A percentile compares a stretch with the other conserved stretches of the same genome.
These are phyloP conservation scores for Agonum fuliginosum DNA, from an alignment of 2,888 invertebrate genomes.

Conservation along the genomic window DNA sequence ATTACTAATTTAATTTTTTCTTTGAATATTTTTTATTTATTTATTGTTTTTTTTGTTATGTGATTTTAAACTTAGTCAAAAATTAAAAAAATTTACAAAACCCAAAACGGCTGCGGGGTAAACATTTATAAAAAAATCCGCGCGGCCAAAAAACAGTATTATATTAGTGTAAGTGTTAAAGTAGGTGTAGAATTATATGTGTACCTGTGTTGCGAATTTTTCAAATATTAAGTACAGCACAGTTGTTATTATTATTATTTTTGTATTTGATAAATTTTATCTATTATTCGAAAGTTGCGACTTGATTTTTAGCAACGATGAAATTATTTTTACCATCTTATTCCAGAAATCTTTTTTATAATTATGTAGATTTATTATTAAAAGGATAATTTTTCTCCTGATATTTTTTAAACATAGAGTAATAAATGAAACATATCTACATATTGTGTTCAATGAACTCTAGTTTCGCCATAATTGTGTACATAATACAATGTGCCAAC, in stretches of 20 bases:
- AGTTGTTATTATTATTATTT: conserved; percentile 50
- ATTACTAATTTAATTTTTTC: conserved; percentile 52
- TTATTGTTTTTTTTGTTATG: conserved; percentile 59
- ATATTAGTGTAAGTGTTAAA: conserved; percentile 58
- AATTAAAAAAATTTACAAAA: conserved; percentile 61
- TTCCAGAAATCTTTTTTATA: neutral
- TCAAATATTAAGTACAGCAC: conserved; percentile 34
- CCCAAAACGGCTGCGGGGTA: conserved; percentile 62
- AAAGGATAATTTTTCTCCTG: neutral
- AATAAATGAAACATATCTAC: conserved; percentile 55
- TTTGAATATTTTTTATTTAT: conserved; percentile 52
- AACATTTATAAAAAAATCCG: conserved; percentile 68
- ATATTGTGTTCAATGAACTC: conserved; percentile 54
- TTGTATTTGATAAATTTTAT: conserved; percentile 46
- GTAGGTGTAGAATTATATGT: conserved; percentile 45
- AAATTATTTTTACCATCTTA: conserved; percentile 5
- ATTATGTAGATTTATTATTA: neutral
- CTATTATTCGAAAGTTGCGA: conserved; percentile 35
- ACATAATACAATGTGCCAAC: conserved; percentile 56
- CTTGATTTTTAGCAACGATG: conserved; percentile 17
- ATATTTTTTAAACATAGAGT: conserved; percentile 2
- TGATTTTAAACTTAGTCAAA: conserved; percentile 61
- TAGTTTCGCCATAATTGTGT: conserved; percentile 10
- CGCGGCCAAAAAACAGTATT: conserved; percentile 65
- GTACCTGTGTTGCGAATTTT: conserved; percentile 47